These are phyloP conservation scores for Tiliacea citrago DNA, from an alignment of 2,888 invertebrate species.

Conservation along the genomic window DNA sequence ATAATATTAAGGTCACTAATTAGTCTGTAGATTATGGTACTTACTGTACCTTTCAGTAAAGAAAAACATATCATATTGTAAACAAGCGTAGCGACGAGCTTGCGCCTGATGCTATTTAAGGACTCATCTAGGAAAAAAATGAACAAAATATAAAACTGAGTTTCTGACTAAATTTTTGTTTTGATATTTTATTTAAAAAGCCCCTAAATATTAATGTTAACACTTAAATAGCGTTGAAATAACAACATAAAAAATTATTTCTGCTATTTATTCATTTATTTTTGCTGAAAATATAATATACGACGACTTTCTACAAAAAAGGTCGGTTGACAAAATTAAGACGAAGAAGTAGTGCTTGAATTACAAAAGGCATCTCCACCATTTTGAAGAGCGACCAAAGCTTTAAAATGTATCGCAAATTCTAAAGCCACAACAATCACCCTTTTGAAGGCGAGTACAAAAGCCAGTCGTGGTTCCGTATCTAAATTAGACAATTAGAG, in stretches of 20 bases:
- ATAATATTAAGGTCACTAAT: no score
- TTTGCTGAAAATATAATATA: conserved; percentile 15
- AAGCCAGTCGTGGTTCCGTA: conserved; percentile 72
- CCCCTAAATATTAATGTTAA: no score
- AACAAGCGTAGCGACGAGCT: neutral
- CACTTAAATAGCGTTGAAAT: no score
- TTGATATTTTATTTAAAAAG: no score
- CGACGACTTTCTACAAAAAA: neutral
- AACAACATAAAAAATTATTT: no score
- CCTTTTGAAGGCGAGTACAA: conserved; percentile 65
- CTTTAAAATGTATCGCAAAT: conserved; percentile 62
- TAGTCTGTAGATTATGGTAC: neutral
- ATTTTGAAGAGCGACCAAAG: conserved; percentile 39
- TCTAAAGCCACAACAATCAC: conserved; percentile 66
- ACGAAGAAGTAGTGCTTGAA: conserved; percentile 37
- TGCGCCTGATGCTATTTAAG: no score
- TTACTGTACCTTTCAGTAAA: neutral
- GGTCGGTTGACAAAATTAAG: conserved; percentile 30
- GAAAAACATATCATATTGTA: neutral
- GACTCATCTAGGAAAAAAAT: no score
- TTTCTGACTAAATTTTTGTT: no score
- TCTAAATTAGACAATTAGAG: conserved; percentile 79
- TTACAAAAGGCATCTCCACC: conserved; percentile 38
- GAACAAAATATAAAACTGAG: no score
- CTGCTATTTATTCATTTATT: no score